A percentile compares a stretch with the other conserved stretches of the same genome.
Evolutionary conservation across 2,113 vertebrate species (phyloP).

Genomic region (Choloepus hoffmanni): DNA sequence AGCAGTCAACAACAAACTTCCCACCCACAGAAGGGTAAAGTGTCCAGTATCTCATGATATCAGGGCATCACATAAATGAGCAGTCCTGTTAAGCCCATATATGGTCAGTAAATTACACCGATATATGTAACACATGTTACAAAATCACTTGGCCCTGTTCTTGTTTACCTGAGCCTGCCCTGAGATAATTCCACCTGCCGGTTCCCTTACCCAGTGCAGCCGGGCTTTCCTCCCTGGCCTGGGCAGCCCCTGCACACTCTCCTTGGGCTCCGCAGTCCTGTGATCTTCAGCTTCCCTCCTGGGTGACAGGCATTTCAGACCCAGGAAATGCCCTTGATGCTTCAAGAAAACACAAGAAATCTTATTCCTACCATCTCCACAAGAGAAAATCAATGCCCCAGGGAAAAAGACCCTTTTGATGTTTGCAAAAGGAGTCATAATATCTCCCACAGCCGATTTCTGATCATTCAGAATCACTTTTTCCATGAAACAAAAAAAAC

Average conservation of each 20-base stretch:
- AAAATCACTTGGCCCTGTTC: background rate
- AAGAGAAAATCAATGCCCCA: background rate
- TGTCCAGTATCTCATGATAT: background rate
- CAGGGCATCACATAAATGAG: too few relatives aligned
- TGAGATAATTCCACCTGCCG: background rate
- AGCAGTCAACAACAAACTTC: background rate
- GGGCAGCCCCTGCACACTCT: accelerated
- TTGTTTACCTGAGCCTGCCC: background rate
- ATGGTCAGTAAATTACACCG: background rate
- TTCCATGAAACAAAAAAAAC: background rate
- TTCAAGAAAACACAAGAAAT: background rate
- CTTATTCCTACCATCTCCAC: background rate
- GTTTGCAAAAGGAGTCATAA: conserved; percentile 26
- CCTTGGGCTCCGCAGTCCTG: accelerated
- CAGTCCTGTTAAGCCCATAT: background rate
- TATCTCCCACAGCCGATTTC: conserved; percentile 61
- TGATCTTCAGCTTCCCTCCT: background rate
- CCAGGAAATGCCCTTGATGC: background rate
- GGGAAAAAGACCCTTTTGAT: conserved; percentile 68
- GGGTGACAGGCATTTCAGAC: background rate
- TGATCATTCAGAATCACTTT: conserved; percentile 71
- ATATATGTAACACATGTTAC: accelerated
- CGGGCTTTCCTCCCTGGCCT: background rate
- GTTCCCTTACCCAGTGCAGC: background rate
- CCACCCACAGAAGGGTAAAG: background rate